These are phyloP conservation scores for Synergus itoensis DNA, from an alignment of 2,888 invertebrate species.

Conservation along the genomic window DNA sequence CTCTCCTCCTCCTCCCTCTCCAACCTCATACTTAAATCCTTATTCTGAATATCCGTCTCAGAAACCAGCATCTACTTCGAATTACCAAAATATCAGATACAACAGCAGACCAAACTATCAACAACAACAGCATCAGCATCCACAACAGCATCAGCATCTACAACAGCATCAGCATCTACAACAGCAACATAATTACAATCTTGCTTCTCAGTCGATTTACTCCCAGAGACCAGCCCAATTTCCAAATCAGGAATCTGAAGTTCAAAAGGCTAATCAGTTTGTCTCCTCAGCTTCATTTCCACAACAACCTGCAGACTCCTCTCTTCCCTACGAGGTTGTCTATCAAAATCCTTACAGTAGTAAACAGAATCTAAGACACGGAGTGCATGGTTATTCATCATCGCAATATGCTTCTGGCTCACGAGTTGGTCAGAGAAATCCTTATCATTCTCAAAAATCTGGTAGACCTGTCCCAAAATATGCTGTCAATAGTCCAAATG, in stretches of 20 bases:
- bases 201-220: constrained; percentile 52
- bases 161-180: background rate
- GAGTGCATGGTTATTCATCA: background rate
- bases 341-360: constrained; percentile 55
- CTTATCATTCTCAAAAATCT: constrained; percentile 21
- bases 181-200: constrained; percentile 23
- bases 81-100: constrained; percentile 48
- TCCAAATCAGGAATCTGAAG: constrained; percentile 60
- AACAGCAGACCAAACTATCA: constrained; percentile 8
- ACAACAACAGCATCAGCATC: background rate
- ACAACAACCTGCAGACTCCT: constrained; percentile 23
- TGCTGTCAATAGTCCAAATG: constrained; percentile 64
- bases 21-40: constrained; percentile 7
- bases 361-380: constrained; percentile 23
- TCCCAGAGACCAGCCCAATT: constrained; percentile 74
- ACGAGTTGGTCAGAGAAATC: background rate
- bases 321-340: constrained; percentile 46
- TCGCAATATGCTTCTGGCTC: background rate
- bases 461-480: constrained; percentile 60
- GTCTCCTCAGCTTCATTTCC: constrained; percentile 59
- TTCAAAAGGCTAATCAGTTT: constrained; percentile 56
- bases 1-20: constrained; percentile 60
- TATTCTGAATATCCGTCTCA: constrained; percentile 51
- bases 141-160: background rate
- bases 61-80: constrained; percentile 38